Evolutionary conservation across 2,888 invertebrate genomes (phyloP), one percentile per base, ranked within the genome.

Genomic region (Rotaria macrura): DNA sequence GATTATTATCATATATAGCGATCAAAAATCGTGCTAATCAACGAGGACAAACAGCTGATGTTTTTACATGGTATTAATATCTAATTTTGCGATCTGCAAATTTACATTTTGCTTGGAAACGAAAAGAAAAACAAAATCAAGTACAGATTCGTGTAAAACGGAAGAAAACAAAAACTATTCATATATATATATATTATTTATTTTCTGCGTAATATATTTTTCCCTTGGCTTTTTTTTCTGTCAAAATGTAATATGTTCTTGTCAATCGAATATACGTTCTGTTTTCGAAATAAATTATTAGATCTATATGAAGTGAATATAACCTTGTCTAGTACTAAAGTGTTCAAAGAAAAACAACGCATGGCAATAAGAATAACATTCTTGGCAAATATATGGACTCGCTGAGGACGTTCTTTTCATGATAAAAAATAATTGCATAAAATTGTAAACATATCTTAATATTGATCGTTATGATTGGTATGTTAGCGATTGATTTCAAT

Each of bases 1-100:
- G 86, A 34, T 83, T 86, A 34, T 55, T 86, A 43, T 84, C 79
- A 17, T 86, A 86, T 40, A 86, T 86, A 40, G 55, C 84, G 5
- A 17, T 86, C n/a, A 84, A 83, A 47, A 84, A 86, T 40, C 84
- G 86, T 43, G 79, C 79, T 23, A 79, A 79, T 43, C 79, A 43
- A 43, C 43, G 25, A 43, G 79, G 79, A 79, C 43, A 79, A 79
- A 79, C 79, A 25, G 40, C 79, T 25, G 79, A 43, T n/a, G n/a
- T 43, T 14, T 79, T 79, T 43, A 79, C 40, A 12, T 79, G 79
- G 79, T 79, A 79, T 17, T 79, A 65, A 20, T 34, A 65, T 34
- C 34, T 65, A 34, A 65, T 65, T 34, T 29, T 9, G 14, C 20
- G 17, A 65, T 65, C 65, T 34, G 14, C 38, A 2, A 29, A 12